These are phyloP conservation scores for Metalampra italica DNA, from an alignment of 2,888 invertebrate genomes.

Conservation along the genomic window DNA sequence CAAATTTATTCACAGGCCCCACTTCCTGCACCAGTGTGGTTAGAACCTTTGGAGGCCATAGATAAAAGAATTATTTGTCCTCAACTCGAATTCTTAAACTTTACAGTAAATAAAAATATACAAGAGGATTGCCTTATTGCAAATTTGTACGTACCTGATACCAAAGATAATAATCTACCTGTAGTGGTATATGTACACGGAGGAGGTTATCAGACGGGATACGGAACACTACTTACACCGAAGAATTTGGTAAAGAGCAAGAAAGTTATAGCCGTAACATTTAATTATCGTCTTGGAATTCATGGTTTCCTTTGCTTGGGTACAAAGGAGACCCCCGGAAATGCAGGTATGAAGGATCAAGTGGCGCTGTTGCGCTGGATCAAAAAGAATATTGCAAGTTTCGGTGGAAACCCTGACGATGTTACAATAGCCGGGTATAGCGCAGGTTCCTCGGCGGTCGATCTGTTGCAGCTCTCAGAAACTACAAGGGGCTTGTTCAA, in stretches of 20 bases:
- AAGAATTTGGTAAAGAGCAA: slow-evolving; percentile 21
- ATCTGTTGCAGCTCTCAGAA: slow-evolving; percentile 37
- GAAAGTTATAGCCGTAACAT: slow-evolving; percentile 26
- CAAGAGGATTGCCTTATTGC: slow-evolving; percentile 51
- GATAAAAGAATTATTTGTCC: slow-evolving; percentile 29
- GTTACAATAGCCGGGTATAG: slow-evolving; percentile 40
- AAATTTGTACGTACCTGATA: slow-evolving; percentile 47
- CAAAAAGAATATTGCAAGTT: slow-evolving; percentile 37
- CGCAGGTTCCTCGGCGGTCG: slow-evolving; percentile 37
- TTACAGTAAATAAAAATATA: not conserved
- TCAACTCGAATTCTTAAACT: slow-evolving; percentile 14
- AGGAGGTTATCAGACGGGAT: slow-evolving; percentile 28
- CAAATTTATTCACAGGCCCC: slow-evolving; percentile 28
- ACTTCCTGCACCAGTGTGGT: slow-evolving; percentile 32
- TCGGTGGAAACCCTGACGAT: slow-evolving; percentile 45
- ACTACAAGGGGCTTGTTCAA: slow-evolving; percentile 34
- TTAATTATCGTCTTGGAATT: slow-evolving; percentile 34
- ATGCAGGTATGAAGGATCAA: slow-evolving; percentile 45
- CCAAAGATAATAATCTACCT: slow-evolving; percentile 26
- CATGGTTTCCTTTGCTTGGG: slow-evolving; percentile 36
- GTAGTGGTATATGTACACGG: slow-evolving; percentile 34
- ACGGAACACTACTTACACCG: slow-evolving; percentile 14
- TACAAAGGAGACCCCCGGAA: slow-evolving; percentile 37
- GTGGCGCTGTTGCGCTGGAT: slow-evolving; percentile 45
- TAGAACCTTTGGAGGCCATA: slow-evolving; percentile 24